A percentile compares a stretch with the other conserved stretches of the same genome.
Evolutionary conservation across 2,888 invertebrate genomes (phyloP).

Genomic region (Brachycybe producta): DNA sequence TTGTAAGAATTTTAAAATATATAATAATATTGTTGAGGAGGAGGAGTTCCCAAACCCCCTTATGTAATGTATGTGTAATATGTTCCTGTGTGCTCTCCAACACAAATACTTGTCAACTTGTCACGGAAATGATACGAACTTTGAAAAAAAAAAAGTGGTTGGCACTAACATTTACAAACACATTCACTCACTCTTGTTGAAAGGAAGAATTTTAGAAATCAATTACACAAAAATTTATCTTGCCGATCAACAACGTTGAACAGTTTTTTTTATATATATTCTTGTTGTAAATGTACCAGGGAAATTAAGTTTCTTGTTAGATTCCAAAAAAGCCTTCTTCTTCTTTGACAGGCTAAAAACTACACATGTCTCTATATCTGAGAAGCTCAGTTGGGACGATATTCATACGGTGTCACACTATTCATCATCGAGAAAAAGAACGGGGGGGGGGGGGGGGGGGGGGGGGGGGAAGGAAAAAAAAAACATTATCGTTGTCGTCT

Average conservation of each 20-base stretch:
- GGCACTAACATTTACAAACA: slow-evolving; percentile 12
- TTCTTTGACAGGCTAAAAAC: slow-evolving; percentile 9
- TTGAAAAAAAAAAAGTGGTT: slow-evolving; percentile 5
- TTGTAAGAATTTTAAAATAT: too few relatives aligned
- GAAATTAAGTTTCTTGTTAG: slow-evolving; percentile 11
- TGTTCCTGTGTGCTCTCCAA: too few relatives aligned
- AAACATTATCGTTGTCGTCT: too few relatives aligned
- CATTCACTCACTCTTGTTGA: too few relatives aligned
- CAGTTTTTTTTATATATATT: not conserved
- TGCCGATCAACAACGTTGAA: slow-evolving; percentile 15
- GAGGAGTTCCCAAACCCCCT: too few relatives aligned
- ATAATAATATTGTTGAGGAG: too few relatives aligned
- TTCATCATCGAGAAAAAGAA: slow-evolving; percentile 11
- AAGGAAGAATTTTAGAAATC: slow-evolving; percentile 16
- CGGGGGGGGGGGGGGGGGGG: too few relatives aligned
- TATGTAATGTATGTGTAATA: too few relatives aligned
- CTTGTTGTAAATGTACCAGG: not conserved
- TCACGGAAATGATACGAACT: slow-evolving; percentile 15
- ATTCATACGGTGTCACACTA: slow-evolving; percentile 16
- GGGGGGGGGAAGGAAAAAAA: too few relatives aligned
- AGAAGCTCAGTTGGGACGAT: slow-evolving; percentile 10
- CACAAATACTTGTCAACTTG: too few relatives aligned
- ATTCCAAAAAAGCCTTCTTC: not conserved
- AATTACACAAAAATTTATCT: slow-evolving; percentile 17
- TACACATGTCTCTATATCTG: slow-evolving; percentile 9